These are phyloP conservation scores for Ditula angustiorana DNA, from an alignment of 2,888 invertebrate genomes.

Conservation along the genomic window DNA sequence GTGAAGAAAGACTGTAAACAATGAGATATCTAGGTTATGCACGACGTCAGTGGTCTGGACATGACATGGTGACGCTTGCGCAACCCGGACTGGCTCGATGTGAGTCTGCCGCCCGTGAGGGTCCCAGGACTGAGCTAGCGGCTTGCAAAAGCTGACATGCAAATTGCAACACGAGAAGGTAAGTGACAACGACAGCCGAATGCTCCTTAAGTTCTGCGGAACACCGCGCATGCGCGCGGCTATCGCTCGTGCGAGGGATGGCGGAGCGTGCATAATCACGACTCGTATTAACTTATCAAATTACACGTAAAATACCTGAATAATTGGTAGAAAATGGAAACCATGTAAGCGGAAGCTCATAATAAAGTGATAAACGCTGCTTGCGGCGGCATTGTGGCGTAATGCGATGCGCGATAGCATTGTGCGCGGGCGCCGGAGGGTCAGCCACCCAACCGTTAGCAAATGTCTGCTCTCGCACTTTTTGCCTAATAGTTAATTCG, in stretches of 20 bases:
- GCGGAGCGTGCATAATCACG: background rate
- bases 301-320: conserved; percentile 15
- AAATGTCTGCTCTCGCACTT: background rate
- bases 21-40: conserved; percentile 1
- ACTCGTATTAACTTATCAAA: conserved; percentile 9
- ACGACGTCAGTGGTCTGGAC: background rate
- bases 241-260: background rate
- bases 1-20: conserved; percentile 7
- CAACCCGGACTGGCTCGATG: too few species aligned
- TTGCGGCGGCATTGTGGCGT: conserved; percentile 16
- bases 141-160: too few species aligned
- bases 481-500: background rate
- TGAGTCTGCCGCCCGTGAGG: too few species aligned
- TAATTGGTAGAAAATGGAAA: conserved; percentile 25
- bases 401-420: conserved; percentile 16
- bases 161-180: background rate
- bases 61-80: background rate
- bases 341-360: conserved; percentile 12
- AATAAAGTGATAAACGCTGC: conserved; percentile 25
- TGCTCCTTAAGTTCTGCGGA: too few species aligned
- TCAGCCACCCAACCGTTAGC: background rate
- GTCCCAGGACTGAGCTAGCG: too few species aligned
- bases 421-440: background rate
- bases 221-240: too few species aligned
- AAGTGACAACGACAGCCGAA: background rate